phyloP scores from a whole-genome alignment of 2,113 vertebrate species.

The Glaucomys volans region DNA sequence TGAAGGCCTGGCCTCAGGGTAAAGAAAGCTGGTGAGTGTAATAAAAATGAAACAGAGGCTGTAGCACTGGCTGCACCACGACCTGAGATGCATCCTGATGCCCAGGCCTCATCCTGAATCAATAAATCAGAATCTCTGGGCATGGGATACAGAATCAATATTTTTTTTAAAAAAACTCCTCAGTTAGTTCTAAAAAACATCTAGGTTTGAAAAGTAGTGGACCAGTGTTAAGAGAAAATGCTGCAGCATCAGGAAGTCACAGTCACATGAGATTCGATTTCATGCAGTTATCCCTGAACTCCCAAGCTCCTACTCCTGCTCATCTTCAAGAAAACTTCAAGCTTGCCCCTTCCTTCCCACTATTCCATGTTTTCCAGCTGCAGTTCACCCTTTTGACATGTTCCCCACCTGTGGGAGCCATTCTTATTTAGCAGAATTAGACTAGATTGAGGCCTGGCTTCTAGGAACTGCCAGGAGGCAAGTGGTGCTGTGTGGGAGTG shows the following conservation, averaged over 20 bases:
- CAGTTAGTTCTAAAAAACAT: not conserved
- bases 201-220: not conserved
- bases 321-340: not conserved
- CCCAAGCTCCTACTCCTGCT: not conserved
- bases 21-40: not conserved
- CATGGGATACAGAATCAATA: not conserved
- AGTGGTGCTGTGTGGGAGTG: no score
- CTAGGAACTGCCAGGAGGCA: no score
- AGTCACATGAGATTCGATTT: not conserved
- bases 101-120: not conserved
- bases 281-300: not conserved
- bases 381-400: conserved; percentile 5
- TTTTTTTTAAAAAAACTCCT: not conserved
- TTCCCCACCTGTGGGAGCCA: no score
- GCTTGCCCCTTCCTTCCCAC: not conserved
- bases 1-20: not conserved
- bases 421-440: no score
- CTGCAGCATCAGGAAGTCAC: not conserved
- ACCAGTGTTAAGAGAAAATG: not conserved
- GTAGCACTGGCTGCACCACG: not conserved
- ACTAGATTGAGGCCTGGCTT: no score
- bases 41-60: not conserved
- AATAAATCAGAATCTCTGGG: not conserved
- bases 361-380: not conserved
- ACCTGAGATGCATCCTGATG: not conserved